phyloP scores from a whole-genome alignment of 1,140 invertebrate species.

The Panagrolaimus sp. region DNA sequence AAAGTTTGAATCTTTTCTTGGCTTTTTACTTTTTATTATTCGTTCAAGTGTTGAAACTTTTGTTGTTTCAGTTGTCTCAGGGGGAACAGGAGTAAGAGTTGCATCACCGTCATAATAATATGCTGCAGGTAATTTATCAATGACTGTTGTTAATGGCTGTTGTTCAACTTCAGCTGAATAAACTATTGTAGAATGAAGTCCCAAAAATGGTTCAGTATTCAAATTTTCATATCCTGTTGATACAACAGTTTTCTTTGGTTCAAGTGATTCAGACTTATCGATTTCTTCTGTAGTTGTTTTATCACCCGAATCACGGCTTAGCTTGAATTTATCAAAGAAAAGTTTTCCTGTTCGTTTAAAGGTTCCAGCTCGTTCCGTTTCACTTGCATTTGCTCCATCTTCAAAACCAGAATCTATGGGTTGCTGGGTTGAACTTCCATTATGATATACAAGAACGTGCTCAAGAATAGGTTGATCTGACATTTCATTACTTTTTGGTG shows the following conservation, averaged over 20 bases:
- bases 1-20: background rate
- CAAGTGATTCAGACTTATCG: background rate
- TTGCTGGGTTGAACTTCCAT: background rate
- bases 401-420: conserved; percentile 1
- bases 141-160: background rate
- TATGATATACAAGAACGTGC: background rate
- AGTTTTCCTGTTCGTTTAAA: background rate
- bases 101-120: background rate
- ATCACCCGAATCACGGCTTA: background rate
- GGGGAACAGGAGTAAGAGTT: background rate
- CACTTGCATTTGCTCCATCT: background rate
- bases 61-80: no score
- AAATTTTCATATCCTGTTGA: background rate
- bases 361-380: background rate
- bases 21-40: background rate
- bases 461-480: conserved; percentile 11
- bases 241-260: background rate
- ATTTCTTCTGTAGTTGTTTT: background rate
- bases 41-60: background rate
- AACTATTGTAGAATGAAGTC: background rate
- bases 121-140: background rate
- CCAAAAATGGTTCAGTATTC: background rate
- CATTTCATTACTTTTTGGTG: background rate
- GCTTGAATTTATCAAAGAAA: conserved; percentile 4
- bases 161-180: background rate